A percentile compares a stretch with the other conserved stretches of the same genome.
Evolutionary conservation across 2,797 vertebrate species (phyloP).

Genomic region (Fringilla coelebs): DNA sequence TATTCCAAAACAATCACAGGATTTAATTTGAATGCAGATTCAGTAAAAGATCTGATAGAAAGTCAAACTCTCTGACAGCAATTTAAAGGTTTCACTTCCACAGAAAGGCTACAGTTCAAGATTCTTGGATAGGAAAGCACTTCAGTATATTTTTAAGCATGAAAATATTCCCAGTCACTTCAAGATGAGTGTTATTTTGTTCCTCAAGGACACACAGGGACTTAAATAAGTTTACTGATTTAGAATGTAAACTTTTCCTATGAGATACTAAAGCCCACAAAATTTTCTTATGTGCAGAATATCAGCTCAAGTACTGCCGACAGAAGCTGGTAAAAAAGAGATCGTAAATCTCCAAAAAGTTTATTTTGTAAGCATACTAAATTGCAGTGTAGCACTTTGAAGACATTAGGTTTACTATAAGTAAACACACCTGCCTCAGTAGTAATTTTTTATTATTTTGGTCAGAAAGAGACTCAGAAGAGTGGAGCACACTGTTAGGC

Average conservation of each 20-base stretch:
- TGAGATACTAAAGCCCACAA: not conserved
- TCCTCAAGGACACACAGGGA: not conserved
- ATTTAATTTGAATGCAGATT: not conserved
- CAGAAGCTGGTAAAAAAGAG: not conserved
- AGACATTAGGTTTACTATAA: not conserved
- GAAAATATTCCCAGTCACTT: not conserved
- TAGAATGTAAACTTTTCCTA: not conserved
- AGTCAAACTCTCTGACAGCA: not conserved
- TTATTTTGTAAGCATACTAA: not conserved
- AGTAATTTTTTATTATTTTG: not conserved
- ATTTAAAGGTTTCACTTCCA: not conserved
- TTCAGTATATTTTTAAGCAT: not conserved
- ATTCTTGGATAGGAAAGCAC: not conserved
- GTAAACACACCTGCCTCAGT: not conserved
- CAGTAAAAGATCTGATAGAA: not conserved
- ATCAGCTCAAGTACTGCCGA: not conserved
- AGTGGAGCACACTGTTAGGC: not conserved
- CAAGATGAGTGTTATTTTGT: not conserved
- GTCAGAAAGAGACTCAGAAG: not conserved
- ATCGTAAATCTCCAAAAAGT: fast-evolving
- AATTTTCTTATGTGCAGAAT: not conserved
- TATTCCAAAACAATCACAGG: not conserved
- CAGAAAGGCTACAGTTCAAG: not conserved
- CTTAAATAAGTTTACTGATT: not conserved
- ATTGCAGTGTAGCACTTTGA: not conserved